phyloP scores from a whole-genome alignment of 2,113 vertebrate species.

The Lamprologus speciosus region DNA sequence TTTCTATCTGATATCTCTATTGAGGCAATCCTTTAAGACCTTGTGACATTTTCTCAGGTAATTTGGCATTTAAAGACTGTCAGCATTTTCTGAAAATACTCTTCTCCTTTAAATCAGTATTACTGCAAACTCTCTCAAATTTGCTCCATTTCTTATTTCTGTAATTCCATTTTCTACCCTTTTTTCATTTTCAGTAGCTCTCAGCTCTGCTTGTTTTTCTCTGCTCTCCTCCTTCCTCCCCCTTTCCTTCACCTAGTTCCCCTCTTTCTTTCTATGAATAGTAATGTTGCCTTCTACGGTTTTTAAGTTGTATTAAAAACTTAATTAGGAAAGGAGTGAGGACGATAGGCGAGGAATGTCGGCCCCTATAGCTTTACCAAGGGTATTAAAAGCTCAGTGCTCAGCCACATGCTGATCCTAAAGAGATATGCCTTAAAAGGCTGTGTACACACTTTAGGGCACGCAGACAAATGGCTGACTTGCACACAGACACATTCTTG shows the following conservation, averaged over 20 bases:
- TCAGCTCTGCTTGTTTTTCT: not conserved
- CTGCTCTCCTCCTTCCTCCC: not conserved
- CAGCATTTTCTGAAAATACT: constrained; percentile 46
- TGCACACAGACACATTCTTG: not conserved
- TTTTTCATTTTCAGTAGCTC: not conserved
- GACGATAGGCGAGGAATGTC: not conserved
- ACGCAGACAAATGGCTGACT: not conserved
- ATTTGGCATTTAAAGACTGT: constrained; percentile 41
- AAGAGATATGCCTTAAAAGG: constrained; percentile 44
- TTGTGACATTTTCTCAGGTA: constrained; percentile 52
- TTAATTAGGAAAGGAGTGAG: constrained; percentile 18
- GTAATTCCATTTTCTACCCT: not conserved
- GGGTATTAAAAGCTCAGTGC: constrained; percentile 56
- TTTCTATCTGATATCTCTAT: not conserved
- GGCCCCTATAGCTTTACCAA: constrained; percentile 6
- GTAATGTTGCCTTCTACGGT: constrained; percentile 19
- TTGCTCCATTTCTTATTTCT: not conserved
- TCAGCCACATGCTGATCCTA: constrained; percentile 43
- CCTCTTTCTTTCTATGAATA: constrained; percentile 22
- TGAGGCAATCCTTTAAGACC: constrained; percentile 23
- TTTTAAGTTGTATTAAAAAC: constrained; percentile 43
- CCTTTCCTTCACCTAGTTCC: not conserved
- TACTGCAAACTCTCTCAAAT: constrained; percentile 1
- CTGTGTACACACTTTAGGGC: not conserved
- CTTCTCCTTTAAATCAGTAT: constrained; percentile 17